These are phyloP conservation scores for Baccha elongata DNA, from an alignment of 2,888 invertebrate species.

Conservation along the genomic window DNA sequence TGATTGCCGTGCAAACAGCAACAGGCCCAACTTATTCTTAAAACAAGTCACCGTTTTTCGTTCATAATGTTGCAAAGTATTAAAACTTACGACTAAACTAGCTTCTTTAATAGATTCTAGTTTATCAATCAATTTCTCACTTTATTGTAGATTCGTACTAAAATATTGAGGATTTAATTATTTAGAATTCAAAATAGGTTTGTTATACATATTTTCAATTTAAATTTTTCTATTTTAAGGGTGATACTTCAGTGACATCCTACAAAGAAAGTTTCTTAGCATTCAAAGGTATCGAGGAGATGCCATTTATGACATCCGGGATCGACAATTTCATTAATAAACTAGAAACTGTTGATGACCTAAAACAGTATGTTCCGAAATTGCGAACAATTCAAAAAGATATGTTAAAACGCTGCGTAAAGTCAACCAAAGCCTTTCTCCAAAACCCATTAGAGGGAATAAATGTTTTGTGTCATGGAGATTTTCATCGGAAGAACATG, in stretches of 20 bases:
- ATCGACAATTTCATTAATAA: slow-evolving; percentile 74
- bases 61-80: too few species aligned
- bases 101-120: too few species aligned
- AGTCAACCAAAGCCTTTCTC: slow-evolving; percentile 11
- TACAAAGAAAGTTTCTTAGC: slow-evolving; percentile 38
- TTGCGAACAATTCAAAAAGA: slow-evolving; percentile 70
- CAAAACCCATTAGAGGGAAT: slow-evolving; percentile 15
- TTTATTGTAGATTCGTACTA: too few species aligned
- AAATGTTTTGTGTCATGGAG: slow-evolving; percentile 11
- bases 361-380: slow-evolving; percentile 73
- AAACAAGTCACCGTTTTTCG: too few species aligned
- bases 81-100: too few species aligned
- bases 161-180: too few species aligned
- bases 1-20: too few species aligned
- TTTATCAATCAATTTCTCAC: too few species aligned
- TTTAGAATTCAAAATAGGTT: too few species aligned
- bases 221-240: too few species aligned
- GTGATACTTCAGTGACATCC: slow-evolving; percentile 11
- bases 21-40: too few species aligned
- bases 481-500: slow-evolving; percentile 23
- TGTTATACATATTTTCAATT: background rate
- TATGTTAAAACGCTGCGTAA: slow-evolving; percentile 39
- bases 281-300: background rate
- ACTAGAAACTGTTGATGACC: slow-evolving; percentile 52
- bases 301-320: slow-evolving; percentile 53